Evolutionary conservation across 1,140 invertebrate species (phyloP).

Genomic region (Leptonema lineaticorne): DNA sequence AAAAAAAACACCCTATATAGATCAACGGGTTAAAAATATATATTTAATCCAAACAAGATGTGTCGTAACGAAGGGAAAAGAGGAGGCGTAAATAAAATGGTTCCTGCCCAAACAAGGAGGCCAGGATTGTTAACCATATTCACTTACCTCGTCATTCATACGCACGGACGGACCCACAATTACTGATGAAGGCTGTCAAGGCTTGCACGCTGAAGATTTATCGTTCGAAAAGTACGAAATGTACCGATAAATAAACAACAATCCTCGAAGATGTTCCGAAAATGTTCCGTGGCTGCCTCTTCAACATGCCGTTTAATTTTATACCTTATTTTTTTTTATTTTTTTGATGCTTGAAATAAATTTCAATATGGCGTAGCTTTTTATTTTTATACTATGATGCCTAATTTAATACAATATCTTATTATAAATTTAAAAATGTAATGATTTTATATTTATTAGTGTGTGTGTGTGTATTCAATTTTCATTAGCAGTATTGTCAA

Average conservation of each 20-base stretch:
- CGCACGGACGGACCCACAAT: constrained; percentile 11
- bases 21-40: too few relatives aligned
- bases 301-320: not conserved
- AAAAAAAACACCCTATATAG: too few relatives aligned
- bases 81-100: not conserved
- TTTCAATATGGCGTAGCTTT: too few relatives aligned
- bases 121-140: constrained; percentile 19
- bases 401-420: not conserved
- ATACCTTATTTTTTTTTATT: not conserved
- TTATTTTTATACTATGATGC: too few relatives aligned
- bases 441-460: too few relatives aligned
- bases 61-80: not conserved
- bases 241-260: constrained; percentile 3
- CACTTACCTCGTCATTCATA: constrained; percentile 34
- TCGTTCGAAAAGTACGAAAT: not conserved
- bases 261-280: not conserved
- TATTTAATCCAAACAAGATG: too few relatives aligned
- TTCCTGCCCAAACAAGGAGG: constrained; percentile 1
- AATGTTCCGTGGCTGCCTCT: not conserved
- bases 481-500: too few relatives aligned
- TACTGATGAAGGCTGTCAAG: constrained; percentile 5
- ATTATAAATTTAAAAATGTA: not conserved
- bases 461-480: too few relatives aligned
- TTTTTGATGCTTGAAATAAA: not conserved
- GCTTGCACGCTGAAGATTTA: constrained; percentile 3